Evolutionary conservation across 2,113 vertebrate genomes (phyloP).

Genomic region (Saguinus imperator): DNA sequence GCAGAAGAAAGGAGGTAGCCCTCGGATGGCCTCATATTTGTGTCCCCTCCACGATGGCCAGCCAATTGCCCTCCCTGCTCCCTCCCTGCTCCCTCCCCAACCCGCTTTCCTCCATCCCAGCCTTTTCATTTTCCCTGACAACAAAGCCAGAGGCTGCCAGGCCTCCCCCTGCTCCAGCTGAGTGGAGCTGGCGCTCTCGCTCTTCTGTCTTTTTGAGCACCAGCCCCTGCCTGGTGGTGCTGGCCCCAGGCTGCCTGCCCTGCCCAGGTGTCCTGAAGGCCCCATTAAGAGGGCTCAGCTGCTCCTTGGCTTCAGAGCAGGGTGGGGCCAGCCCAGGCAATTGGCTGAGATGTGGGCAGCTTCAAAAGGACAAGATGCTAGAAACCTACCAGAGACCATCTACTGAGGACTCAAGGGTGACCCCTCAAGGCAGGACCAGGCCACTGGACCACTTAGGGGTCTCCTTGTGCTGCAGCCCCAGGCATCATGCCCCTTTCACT

Average conservation of each 20-base stretch:
- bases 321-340: not conserved
- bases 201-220: not conserved
- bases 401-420: not conserved
- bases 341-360: not conserved
- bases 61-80: conserved; percentile 52
- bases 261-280: not conserved
- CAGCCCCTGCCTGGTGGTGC: not conserved
- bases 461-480: not conserved
- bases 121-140: conserved; percentile 40
- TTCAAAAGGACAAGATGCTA: not conserved
- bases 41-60: conserved; percentile 69
- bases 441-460: accelerated
- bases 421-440: not conserved
- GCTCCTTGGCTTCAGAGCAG: not conserved
- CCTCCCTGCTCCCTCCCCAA: conserved; percentile 12
- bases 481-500: accelerated
- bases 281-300: not conserved
- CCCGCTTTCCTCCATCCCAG: not conserved
- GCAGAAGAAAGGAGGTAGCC: conserved; percentile 76
- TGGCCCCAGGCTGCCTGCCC: too few relatives aligned
- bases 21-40: conserved; percentile 68
- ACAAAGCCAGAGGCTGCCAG: not conserved
- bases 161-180: not conserved
- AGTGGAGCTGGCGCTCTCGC: not conserved
- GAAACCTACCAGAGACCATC: not conserved